These are phyloP conservation scores for Drosophila picticornis DNA, from an alignment of 2,888 invertebrate genomes.

Conservation along the genomic window DNA sequence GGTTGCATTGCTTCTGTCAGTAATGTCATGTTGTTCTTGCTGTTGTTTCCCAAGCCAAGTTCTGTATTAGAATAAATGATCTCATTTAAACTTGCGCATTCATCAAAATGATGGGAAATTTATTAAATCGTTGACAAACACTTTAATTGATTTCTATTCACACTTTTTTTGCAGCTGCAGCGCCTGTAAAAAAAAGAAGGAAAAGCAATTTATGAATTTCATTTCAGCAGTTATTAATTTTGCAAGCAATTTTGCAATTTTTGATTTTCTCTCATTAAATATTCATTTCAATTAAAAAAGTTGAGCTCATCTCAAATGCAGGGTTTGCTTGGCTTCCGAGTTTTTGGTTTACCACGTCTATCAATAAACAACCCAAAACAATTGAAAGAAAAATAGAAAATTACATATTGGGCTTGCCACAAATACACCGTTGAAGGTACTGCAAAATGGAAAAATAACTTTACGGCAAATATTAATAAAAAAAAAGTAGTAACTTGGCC, in stretches of 20 bases:
- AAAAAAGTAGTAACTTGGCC: no score
- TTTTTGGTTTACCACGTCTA: not conserved
- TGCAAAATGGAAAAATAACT: no score
- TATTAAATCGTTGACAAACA: not conserved
- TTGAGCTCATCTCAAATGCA: not conserved
- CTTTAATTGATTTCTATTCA: not conserved
- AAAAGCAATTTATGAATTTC: conserved; percentile 22
- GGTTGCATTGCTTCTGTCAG: conserved; percentile 15
- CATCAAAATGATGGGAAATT: not conserved
- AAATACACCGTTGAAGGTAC: not conserved
- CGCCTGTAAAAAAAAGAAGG: conserved; percentile 37
- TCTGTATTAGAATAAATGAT: conserved; percentile 21
- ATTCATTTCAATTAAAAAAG: not conserved
- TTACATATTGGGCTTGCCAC: not conserved
- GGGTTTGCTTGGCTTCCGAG: not conserved
- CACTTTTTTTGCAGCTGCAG: conserved; percentile 19
- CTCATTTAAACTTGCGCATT: not conserved
- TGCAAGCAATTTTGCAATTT: not conserved
- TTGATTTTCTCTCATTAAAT: not conserved
- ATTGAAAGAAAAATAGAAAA: not conserved
- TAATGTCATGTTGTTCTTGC: conserved; percentile 31
- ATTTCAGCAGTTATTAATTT: conserved; percentile 21
- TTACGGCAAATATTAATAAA: not conserved
- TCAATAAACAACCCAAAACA: not conserved
- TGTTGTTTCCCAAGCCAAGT: not conserved